phyloP scores from a whole-genome alignment of 2,888 invertebrate genomes.

The Sinhomidia bicolor region DNA sequence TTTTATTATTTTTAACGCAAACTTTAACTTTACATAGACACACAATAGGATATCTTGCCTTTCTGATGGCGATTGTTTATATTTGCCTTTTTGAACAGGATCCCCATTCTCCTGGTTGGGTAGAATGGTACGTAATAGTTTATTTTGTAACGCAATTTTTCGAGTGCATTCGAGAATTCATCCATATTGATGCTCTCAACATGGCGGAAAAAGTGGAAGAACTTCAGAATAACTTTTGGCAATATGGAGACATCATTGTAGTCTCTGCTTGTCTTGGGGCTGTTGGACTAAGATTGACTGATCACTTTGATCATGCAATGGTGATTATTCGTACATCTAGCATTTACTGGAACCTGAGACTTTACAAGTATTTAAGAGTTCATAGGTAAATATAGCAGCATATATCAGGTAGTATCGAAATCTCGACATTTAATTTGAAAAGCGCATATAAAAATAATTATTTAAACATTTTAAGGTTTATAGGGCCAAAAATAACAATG shows the following conservation, averaged over 20 bases:
- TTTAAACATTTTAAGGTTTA: no score
- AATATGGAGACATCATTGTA: conserved; percentile 98
- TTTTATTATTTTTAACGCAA: no score
- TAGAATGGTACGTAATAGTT: conserved; percentile 94
- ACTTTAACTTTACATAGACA: no score
- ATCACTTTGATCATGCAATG: conserved; percentile 90
- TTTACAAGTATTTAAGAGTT: conserved; percentile 98
- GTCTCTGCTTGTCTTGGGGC: conserved; percentile 94
- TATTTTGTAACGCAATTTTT: conserved; percentile 94
- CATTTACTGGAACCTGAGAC: conserved; percentile 94
- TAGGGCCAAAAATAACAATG: conserved; percentile 98
- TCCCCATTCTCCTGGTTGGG: conserved; percentile 88
- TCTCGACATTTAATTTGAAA: no score
- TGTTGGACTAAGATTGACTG: conserved; percentile 91
- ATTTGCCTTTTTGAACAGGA: conserved; percentile 95
- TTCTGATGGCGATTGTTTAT: conserved; percentile 93
- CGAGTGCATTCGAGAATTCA: conserved; percentile 96
- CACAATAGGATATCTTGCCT: conserved; percentile 91
- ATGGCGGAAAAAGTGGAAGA: conserved; percentile 93
- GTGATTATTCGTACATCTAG: conserved; percentile 97
- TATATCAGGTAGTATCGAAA: no score
- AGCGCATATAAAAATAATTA: no score
- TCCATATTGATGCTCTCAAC: conserved; percentile 84
- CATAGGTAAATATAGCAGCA: no score
- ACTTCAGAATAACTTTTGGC: conserved; percentile 87